phyloP scores from a whole-genome alignment of 2,888 invertebrate species.

The Cheiracanthium punctorium region DNA sequence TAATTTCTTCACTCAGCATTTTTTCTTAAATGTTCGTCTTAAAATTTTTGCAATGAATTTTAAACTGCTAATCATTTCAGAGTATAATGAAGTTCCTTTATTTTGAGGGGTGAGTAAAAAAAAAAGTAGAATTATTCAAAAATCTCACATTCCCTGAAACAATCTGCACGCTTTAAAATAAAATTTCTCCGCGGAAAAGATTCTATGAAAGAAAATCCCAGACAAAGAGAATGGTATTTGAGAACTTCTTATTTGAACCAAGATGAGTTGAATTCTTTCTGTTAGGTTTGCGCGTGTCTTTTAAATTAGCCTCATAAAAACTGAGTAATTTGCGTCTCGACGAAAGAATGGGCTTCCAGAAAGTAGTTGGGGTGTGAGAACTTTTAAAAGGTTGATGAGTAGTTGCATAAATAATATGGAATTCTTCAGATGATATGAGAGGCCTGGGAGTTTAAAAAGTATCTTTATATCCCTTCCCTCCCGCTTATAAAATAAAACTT shows the following conservation, averaged over 20 bases:
- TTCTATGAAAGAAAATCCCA: background rate
- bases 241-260: background rate
- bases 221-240: background rate
- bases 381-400: background rate
- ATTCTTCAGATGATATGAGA: too few relatives aligned
- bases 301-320: constrained; percentile 5
- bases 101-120: background rate
- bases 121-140: background rate
- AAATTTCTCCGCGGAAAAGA: background rate
- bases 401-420: background rate
- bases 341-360: background rate
- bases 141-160: background rate
- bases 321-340: background rate
- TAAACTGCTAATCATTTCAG: background rate
- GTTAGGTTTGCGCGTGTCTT: background rate
- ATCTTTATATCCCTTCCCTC: too few relatives aligned
- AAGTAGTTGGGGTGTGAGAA: background rate
- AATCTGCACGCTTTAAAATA: background rate
- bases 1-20: too few relatives aligned
- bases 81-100: background rate
- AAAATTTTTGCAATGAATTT: too few relatives aligned
- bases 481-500: too few relatives aligned
- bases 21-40: too few relatives aligned
- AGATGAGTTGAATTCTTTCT: background rate
- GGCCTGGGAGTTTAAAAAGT: too few relatives aligned